These are phyloP conservation scores for Dioctria linearis DNA, from an alignment of 2,888 invertebrate species.

Conservation along the genomic window DNA sequence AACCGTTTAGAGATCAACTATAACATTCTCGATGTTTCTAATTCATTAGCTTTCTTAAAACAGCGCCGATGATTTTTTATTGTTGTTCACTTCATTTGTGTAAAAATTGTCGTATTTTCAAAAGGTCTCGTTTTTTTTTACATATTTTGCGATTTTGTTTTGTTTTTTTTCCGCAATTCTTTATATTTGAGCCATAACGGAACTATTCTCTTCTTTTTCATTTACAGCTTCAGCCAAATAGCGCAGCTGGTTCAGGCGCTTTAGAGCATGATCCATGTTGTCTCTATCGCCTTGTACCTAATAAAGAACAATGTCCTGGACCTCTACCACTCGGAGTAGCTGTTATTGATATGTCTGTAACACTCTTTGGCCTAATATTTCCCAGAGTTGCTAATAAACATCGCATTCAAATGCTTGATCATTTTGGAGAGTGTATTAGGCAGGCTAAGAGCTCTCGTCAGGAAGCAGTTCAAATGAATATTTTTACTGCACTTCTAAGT, in stretches of 20 bases:
- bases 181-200: too few species aligned
- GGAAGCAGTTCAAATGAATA: conserved; percentile 96
- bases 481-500: conserved; percentile 92
- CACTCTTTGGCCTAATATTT: conserved; percentile 94
- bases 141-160: neutral
- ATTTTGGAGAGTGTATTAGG: conserved; percentile 95
- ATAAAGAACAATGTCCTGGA: conserved; percentile 75
- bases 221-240: conserved; percentile 90
- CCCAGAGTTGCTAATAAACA: conserved; percentile 96
- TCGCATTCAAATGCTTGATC: conserved; percentile 96
- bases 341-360: conserved; percentile 95
- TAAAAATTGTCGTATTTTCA: too few species aligned
- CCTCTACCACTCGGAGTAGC: conserved; percentile 95
- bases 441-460: conserved; percentile 94
- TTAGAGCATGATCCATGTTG: conserved; percentile 97
- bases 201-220: neutral
- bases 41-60: too few species aligned
- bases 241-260: conserved; percentile 96
- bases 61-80: too few species aligned
- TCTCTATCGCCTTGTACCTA: conserved; percentile 81
- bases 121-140: too few species aligned
- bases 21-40: too few species aligned
- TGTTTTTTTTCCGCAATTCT: neutral
- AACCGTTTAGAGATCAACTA: too few species aligned
- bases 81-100: too few species aligned